Base-by-base conservation (phyloP, 2,888 invertebrate genomes). In the Tholera decimalis region DNA sequence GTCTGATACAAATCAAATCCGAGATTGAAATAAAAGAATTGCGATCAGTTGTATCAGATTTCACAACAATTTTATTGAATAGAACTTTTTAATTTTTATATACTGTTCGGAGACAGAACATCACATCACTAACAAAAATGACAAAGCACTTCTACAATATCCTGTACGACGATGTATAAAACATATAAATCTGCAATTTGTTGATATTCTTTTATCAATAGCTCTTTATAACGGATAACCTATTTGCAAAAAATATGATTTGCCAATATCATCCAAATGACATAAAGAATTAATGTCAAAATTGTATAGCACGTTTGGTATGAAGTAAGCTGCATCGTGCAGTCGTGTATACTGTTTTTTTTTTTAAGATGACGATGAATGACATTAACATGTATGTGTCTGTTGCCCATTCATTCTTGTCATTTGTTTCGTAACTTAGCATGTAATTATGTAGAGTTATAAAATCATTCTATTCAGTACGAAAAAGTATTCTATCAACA, bases 401-500 rank as follows among this genome's bases (percentile, higher is more conserved):
- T 35, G 53, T 22, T 50, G 44, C 15, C 8, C 24, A 71, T 57
- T 54, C 41, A 72, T 57, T 33, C n/a, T 69, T 60, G 26, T 69
- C 37, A 33, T 15, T 22, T 11, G n/a, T 47, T 47, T 47, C 33
- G 18, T 22, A 66, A 64, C 13, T 6, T 64, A 30, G 7, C 15
- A 30, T 20, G 46, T 37, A 9, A 30, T 22, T 58, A 53, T 39
- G 5, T 18, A 8, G 13, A 39, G 24, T 30, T 46, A 46, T 28
- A 18, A 46, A 46, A 28, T 28, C 46, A 20, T 20, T 41, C 39
- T 41, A 9, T 41, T 37, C 4, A 41, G 39, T 39, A 20, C 18
- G 3, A 9, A 20, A 2, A 41, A 20, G 18, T 41, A 20, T 20
- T 7, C 39, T 11, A 20, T 20, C 39, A 41, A 41, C 39, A 18